A percentile compares a stretch with the other conserved stretches of the same genome.
These are phyloP conservation scores for Thymelicus acteon DNA, from an alignment of 2,888 invertebrate genomes.

Conservation along the genomic window DNA sequence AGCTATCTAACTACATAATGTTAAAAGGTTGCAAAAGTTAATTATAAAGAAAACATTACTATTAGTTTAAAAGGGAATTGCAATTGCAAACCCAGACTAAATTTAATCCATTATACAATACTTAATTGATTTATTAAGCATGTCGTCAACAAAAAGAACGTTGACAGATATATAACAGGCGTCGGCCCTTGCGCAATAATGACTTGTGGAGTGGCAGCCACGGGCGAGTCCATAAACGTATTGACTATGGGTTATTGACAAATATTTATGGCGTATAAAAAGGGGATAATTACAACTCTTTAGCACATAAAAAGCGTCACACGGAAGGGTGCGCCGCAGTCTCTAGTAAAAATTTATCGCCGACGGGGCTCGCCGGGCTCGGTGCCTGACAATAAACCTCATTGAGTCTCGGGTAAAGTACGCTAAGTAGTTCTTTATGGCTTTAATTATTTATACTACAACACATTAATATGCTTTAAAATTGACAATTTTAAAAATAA, in stretches of 20 bases:
- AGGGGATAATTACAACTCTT: slow-evolving; percentile 84
- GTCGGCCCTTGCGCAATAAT: slow-evolving; percentile 71
- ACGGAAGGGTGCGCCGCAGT: slow-evolving; percentile 74
- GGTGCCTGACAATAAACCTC: slow-evolving; percentile 45
- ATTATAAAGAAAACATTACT: too few relatives aligned
- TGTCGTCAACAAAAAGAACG: slow-evolving; percentile 52
- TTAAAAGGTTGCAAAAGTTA: too few relatives aligned
- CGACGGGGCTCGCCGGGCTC: slow-evolving; percentile 62
- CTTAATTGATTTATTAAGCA: background rate
- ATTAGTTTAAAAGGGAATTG: too few relatives aligned
- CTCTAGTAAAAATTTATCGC: slow-evolving; percentile 74
- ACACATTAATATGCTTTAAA: too few relatives aligned
- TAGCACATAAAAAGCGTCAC: slow-evolving; percentile 77
- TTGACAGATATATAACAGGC: slow-evolving; percentile 62
- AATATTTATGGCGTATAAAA: slow-evolving; percentile 84
- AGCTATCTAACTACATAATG: too few relatives aligned
- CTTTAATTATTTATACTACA: background rate
- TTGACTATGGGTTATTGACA: slow-evolving; percentile 82
- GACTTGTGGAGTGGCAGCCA: slow-evolving; percentile 77
- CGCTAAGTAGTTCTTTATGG: slow-evolving; percentile 2
- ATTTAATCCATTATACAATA: too few relatives aligned
- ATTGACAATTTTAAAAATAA: too few relatives aligned
- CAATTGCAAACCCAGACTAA: too few relatives aligned
- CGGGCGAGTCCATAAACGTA: slow-evolving; percentile 79
- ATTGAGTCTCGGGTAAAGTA: background rate